A percentile compares a stretch with the other conserved stretches of the same genome.
Evolutionary conservation across 2,113 vertebrate genomes (phyloP).

Genomic region (Lophochroa leadbeateri): DNA sequence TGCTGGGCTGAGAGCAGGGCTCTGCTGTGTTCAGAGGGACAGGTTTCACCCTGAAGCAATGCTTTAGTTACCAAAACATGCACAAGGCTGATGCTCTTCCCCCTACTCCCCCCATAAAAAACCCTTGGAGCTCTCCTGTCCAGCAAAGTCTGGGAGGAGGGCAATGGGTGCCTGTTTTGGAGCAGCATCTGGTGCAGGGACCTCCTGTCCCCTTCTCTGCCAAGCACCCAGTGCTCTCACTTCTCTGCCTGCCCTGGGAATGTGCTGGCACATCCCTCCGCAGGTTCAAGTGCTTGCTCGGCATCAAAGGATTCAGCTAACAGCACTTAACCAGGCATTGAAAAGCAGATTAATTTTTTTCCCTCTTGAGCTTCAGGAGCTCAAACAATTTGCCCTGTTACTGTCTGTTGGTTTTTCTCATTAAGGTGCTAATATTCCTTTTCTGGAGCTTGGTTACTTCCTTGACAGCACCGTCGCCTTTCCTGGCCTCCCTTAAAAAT

Average conservation of each 20-base stretch:
- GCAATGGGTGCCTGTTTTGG: no score
- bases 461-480: accelerated
- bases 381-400: neutral
- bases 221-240: neutral
- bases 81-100: neutral
- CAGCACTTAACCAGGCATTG: neutral
- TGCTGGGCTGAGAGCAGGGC: neutral
- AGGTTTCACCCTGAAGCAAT: neutral
- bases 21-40: accelerated
- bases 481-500: neutral
- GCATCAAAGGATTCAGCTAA: neutral
- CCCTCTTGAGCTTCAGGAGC: neutral
- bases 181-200: neutral
- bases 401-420: neutral
- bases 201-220: neutral
- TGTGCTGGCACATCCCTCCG: neutral
- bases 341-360: neutral
- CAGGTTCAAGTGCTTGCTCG: neutral
- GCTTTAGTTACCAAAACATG: neutral
- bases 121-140: neutral
- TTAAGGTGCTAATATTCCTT: neutral
- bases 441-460: neutral
- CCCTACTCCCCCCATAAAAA: accelerated
- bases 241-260: neutral
- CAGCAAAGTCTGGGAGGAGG: neutral